Percentiles rank a stretch among this genome's conserved stretches.
Conservation (phyloP, 2,113 vertebrate species). For the Microcebus griseorufus region DNA sequence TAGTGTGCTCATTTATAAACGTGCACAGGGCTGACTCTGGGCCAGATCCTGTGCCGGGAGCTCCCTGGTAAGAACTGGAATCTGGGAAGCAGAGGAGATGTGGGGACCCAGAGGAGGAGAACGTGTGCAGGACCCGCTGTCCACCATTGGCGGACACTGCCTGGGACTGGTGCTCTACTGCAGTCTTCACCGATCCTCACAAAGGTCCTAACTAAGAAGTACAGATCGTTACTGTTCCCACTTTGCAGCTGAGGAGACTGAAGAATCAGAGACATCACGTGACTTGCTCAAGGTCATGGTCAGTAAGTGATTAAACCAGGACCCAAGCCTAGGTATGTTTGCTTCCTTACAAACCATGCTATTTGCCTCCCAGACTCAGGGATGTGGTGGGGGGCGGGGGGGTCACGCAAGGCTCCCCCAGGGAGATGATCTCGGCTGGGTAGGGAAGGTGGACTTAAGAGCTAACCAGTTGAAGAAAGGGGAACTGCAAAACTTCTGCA, state of each 20-base stretch:
- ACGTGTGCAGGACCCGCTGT: too few species aligned
- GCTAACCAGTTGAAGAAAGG: background rate
- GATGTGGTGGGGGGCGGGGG: too few species aligned
- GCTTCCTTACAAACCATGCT: background rate
- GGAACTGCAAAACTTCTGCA: background rate
- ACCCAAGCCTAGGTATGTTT: background rate
- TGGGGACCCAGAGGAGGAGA: background rate
- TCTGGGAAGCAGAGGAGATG: background rate
- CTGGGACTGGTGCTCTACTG: rapidly evolving
- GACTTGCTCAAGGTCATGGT: background rate
- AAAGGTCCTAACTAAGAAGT: rapidly evolving
- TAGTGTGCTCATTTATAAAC: background rate
- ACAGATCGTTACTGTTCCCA: background rate
- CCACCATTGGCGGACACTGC: rapidly evolving
- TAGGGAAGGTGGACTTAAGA: background rate
- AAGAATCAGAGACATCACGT: background rate
- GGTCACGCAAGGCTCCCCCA: background rate
- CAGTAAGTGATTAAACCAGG: background rate
- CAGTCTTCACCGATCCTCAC: background rate
- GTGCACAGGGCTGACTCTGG: rapidly evolving
- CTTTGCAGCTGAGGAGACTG: background rate
- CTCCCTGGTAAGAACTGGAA: background rate
- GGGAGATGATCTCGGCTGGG: background rate
- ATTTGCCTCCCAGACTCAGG: background rate
- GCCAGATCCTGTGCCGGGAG: background rate